Conservation (phyloP, 1,140 invertebrate species). For the Elysia chlorotica region DNA sequence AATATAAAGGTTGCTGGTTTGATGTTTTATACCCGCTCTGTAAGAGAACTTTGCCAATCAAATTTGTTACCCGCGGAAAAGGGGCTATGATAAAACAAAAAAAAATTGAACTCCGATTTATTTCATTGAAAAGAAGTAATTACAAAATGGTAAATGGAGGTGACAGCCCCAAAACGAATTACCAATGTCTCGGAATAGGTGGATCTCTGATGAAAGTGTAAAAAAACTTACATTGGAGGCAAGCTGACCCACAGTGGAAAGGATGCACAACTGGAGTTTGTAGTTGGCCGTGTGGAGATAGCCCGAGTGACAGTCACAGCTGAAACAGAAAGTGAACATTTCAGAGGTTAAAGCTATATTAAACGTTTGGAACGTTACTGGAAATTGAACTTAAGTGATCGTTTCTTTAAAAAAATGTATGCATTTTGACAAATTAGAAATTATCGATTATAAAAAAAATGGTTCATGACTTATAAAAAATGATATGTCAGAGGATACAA, state of each 20-base stretch:
- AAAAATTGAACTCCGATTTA: not conserved
- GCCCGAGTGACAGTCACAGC: not conserved
- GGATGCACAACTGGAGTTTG: conserved; percentile 5
- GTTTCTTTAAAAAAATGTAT: not conserved
- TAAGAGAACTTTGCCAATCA: too few species aligned
- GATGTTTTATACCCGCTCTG: too few species aligned
- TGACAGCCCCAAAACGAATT: too few species aligned
- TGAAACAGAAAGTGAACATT: not conserved
- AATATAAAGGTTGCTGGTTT: not conserved
- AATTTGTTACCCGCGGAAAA: too few species aligned
- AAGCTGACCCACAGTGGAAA: not conserved
- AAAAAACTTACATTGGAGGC: conserved; percentile 13
- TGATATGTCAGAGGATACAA: not conserved
- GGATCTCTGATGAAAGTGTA: too few species aligned
- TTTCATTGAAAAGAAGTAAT: not conserved
- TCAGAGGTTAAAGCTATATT: not conserved
- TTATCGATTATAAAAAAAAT: not conserved
- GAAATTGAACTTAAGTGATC: not conserved
- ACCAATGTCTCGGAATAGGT: too few species aligned
- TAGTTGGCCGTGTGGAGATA: not conserved
- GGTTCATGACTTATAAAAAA: not conserved
- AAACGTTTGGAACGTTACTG: not conserved
- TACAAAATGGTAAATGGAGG: too few species aligned
- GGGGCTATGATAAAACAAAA: too few species aligned
- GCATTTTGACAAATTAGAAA: not conserved